These are phyloP conservation scores for Streptopelia turtur DNA, from an alignment of 2,797 vertebrate genomes.

Conservation along the genomic window DNA sequence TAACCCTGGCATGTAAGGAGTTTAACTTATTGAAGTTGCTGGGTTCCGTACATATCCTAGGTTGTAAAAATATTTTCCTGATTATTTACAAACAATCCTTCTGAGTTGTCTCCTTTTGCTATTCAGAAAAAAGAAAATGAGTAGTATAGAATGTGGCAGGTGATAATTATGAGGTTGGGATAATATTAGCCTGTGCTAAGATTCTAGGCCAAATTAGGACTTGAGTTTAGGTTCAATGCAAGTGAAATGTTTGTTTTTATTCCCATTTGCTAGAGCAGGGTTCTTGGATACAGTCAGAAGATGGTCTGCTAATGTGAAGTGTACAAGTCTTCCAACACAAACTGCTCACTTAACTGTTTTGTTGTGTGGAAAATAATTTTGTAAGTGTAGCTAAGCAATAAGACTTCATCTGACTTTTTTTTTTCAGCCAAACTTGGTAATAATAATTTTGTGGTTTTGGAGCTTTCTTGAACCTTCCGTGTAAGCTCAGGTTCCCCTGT, in stretches of 20 bases:
- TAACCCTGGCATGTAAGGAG: constrained; percentile 35
- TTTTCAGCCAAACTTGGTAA: neutral
- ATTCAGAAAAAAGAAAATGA: neutral
- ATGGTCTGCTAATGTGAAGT: neutral
- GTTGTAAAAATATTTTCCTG: neutral
- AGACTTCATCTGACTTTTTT: neutral
- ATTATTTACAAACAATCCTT: neutral
- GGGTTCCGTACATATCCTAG: constrained; percentile 17
- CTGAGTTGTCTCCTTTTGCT: neutral
- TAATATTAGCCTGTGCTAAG: neutral
- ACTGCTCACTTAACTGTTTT: neutral
- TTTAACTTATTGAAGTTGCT: constrained; percentile 33
- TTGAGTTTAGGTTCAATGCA: neutral
- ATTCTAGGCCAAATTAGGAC: neutral
- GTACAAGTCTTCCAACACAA: neutral
- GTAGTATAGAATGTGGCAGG: neutral
- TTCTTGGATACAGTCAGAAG: neutral
- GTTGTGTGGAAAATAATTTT: neutral
- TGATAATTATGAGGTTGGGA: neutral
- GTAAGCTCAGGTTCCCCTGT: neutral
- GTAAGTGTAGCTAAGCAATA: neutral
- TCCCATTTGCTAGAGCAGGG: rapidly evolving
- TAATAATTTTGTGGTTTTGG: neutral
- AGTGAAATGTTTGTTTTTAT: neutral
- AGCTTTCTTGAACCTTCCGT: constrained; percentile 7